Percentiles rank a stretch among this genome's conserved stretches.
Evolutionary conservation across 1,140 invertebrate genomes (phyloP).

Genomic region (Neodiprion virginianus): DNA sequence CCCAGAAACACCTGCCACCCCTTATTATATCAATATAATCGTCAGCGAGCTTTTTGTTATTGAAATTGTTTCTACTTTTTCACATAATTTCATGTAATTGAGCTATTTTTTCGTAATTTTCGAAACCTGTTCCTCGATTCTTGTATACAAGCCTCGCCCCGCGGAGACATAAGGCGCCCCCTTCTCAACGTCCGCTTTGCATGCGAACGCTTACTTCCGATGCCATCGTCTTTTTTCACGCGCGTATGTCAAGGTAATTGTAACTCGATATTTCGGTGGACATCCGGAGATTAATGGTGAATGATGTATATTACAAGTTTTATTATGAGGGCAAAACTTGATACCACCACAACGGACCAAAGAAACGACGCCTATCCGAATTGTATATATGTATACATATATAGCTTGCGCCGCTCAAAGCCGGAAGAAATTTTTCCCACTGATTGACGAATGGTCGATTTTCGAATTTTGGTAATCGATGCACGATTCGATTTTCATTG

Average conservation of each 20-base stretch:
- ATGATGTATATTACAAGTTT: too few species aligned
- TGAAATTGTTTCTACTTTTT: constrained; percentile 29
- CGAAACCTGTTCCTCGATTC: background rate
- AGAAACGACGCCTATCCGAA: too few species aligned
- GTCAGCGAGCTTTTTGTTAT: constrained; percentile 49
- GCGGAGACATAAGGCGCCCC: background rate
- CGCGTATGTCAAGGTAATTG: constrained; percentile 6
- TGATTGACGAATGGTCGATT: too few species aligned
- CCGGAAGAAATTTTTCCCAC: too few species aligned
- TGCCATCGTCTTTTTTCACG: too few species aligned
- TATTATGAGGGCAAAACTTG: too few species aligned
- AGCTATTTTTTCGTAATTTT: constrained; percentile 3
- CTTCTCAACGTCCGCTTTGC: background rate
- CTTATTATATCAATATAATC: constrained; percentile 53
- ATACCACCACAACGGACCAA: too few species aligned
- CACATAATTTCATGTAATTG: background rate
- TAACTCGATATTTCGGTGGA: background rate
- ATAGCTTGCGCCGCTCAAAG: too few species aligned
- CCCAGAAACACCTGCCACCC: constrained; percentile 49
- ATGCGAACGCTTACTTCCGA: background rate
- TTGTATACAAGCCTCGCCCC: background rate
- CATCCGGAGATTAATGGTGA: too few species aligned
- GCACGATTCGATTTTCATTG: too few species aligned
- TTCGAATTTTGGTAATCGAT: too few species aligned
- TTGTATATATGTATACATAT: too few species aligned